Percentiles rank a stretch among this genome's conserved stretches.
Conservation (phyloP, 2,113 vertebrate species). For the Pholis gunnellus region DNA sequence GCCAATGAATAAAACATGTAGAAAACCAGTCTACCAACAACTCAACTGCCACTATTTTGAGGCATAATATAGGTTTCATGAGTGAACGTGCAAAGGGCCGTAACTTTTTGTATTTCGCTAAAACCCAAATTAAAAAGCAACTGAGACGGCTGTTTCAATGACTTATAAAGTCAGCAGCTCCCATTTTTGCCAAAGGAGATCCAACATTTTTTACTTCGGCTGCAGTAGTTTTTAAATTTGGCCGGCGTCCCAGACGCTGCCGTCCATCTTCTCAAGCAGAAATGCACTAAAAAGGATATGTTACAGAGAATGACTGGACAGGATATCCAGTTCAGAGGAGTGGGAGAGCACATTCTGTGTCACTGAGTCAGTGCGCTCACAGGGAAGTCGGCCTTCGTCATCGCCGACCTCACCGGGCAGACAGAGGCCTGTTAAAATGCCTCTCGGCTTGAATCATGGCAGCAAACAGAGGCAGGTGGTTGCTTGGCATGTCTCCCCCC, state of each 20-base stretch:
- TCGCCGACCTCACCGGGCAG: slow-evolving; percentile 50
- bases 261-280: slow-evolving; percentile 41
- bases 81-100: background rate
- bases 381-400: slow-evolving; percentile 63
- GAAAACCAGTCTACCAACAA: background rate
- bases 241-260: slow-evolving; percentile 52
- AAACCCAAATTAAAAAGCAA: background rate
- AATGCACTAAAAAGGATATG: slow-evolving; percentile 69
- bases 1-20: background rate
- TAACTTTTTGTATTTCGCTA: background rate
- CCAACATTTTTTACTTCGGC: slow-evolving; percentile 23
- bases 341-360: slow-evolving; percentile 65
- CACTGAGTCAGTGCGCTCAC: slow-evolving; percentile 66
- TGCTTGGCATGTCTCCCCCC: slow-evolving; percentile 56
- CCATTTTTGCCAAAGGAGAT: slow-evolving; percentile 6
- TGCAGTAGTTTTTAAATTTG: slow-evolving; percentile 52
- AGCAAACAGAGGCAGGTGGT: slow-evolving; percentile 61
- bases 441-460: slow-evolving; percentile 69
- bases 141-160: slow-evolving; percentile 1
- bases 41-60: background rate
- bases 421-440: slow-evolving; percentile 66
- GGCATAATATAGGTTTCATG: background rate
- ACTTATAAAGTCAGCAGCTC: slow-evolving; percentile 16
- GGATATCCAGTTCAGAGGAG: slow-evolving; percentile 66
- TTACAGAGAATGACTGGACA: slow-evolving; percentile 72